Percentiles rank a stretch among this genome's conserved stretches.
Conservation (phyloP, 2,113 vertebrate genomes). For the Nettapus auritus region DNA sequence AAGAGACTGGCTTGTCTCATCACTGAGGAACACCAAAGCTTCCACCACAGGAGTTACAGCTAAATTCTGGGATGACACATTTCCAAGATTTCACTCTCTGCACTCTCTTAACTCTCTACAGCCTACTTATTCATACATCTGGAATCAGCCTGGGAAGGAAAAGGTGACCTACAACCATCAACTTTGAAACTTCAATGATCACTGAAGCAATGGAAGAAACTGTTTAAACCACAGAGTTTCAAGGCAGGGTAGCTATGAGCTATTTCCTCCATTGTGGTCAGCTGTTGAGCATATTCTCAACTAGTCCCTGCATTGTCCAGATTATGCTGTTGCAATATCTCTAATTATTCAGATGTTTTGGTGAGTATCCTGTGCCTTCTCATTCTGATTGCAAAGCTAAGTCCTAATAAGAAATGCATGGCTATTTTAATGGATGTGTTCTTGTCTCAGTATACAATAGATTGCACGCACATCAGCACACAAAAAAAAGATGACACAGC, state of each 20-base stretch:
- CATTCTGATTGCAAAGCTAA: neutral
- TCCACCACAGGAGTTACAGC: neutral
- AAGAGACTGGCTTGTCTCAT: neutral
- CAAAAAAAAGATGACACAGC: neutral
- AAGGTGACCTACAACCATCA: neutral
- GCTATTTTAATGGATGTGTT: neutral
- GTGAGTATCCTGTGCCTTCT: neutral
- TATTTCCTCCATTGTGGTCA: neutral
- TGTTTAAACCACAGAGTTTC: neutral
- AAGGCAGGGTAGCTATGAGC: neutral
- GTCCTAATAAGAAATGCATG: neutral
- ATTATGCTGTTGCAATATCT: neutral
- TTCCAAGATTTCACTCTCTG: neutral
- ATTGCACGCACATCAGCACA: neutral
- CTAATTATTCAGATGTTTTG: neutral
- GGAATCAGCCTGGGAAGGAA: neutral
- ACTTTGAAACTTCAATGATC: neutral
- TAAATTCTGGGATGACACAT: neutral
- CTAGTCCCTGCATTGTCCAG: neutral
- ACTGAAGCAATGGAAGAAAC: neutral
- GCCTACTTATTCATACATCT: neutral
- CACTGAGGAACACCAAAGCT: neutral
- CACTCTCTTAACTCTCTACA: neutral
- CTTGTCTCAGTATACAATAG: neutral
- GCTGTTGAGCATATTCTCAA: neutral